Conservation (phyloP, 2,113 vertebrate species). For the Limnothrissa miodon region DNA sequence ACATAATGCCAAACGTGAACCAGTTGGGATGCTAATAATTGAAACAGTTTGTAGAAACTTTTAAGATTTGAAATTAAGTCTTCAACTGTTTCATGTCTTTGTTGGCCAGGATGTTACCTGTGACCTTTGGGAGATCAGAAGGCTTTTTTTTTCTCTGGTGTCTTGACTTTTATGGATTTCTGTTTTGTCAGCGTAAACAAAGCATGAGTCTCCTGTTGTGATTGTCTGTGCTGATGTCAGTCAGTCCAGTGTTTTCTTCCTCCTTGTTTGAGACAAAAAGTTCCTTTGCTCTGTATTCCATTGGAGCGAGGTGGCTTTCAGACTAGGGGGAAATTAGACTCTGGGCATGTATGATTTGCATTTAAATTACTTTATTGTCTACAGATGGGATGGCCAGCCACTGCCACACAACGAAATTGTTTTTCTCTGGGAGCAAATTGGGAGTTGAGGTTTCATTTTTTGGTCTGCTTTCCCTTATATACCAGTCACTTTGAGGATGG, state of each 20-base stretch:
- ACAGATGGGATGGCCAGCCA: conserved; percentile 50
- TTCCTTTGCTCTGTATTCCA: conserved; percentile 38
- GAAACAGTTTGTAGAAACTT: neutral
- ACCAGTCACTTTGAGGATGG: conserved; percentile 17
- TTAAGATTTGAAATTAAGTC: neutral
- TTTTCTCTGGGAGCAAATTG: conserved; percentile 51
- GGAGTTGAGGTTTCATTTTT: conserved; percentile 48
- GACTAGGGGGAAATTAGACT: conserved; percentile 45
- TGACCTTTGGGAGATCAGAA: neutral
- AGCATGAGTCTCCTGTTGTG: neutral
- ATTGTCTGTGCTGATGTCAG: neutral
- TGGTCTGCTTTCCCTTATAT: conserved; percentile 17
- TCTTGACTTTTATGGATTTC: neutral
- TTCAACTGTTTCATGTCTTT: neutral
- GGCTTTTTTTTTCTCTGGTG: neutral
- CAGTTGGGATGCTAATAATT: too few species aligned
- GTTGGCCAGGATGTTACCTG: neutral
- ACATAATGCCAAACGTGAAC: too few species aligned
- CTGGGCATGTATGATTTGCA: conserved; percentile 63
- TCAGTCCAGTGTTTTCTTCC: neutral
- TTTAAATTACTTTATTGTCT: conserved; percentile 69
- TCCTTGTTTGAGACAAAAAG: conserved; percentile 16
- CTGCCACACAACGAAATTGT: conserved; percentile 53
- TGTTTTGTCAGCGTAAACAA: neutral
- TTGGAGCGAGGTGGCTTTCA: conserved; percentile 49